Evolutionary conservation across 2,888 invertebrate species (phyloP), one percentile per base, ranked within the genome.

Genomic region (Agrotis puta): DNA sequence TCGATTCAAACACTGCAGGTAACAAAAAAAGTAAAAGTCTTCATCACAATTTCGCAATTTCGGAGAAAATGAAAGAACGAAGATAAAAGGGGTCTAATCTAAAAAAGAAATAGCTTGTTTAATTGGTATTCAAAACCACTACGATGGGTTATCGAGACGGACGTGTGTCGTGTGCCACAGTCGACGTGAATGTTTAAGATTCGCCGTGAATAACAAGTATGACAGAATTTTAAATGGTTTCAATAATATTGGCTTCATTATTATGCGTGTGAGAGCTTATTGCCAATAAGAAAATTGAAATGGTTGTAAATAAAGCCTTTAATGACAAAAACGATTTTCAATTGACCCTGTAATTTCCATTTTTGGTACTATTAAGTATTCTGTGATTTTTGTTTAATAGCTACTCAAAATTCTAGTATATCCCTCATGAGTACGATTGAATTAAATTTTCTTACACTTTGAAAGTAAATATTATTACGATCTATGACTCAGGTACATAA

Each of bases 121-220:
- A 74, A 88, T 91, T 88, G 81, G 83, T 89, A 95, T 95, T 94
- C 94, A 88, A 88, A 85, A 84, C 78, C 87, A 82, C 87, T 80
- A 53, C 79, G 86, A 82, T 88, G 82, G 45, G 83, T 84, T 89
- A 91, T 78, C 80, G 70, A 87, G 88, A 86, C 89, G 91, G 92
- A 94, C 95, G 95, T 95, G 94, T 73, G 95, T 93, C 95, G 95
- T 94, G 95, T 95, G 95, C 95, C 92, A 87, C 88, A 85, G 85
- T 85, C 85, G 88, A 89, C 92, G 89, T 86, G 85, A 91, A 90
- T 91, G 87, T 85, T 82, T 87, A 87, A 83, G 88, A 86, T 86
- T 85, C 89, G 75, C 82, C 78, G 82, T 90, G 93, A 91, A 94
- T 94, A 91, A 82, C 77, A 92, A 93, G 82, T 83, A 77, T 81